A percentile compares a stretch with the other conserved stretches of the same genome.
These are phyloP conservation scores for Cyanocitta stelleri DNA, from an alignment of 2,113 vertebrate species.

Conservation along the genomic window DNA sequence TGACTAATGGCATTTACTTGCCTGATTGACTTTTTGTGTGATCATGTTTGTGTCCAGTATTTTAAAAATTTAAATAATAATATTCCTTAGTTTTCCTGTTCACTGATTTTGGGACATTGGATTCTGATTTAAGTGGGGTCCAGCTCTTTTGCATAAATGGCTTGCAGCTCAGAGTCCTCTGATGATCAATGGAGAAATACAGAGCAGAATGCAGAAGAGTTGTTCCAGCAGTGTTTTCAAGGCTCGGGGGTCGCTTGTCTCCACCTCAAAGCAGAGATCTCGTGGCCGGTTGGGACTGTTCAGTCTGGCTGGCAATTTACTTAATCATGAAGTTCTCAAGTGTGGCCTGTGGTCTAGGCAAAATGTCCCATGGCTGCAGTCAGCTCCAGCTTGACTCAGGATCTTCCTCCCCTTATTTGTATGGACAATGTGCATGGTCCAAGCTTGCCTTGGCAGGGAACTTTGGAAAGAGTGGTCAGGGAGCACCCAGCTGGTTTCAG, in stretches of 20 bases:
- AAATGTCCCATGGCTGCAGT: background rate
- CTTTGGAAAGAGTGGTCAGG: too few relatives aligned
- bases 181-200: background rate
- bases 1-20: background rate
- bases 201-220: background rate
- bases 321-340: background rate
- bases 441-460: background rate
- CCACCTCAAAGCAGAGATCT: background rate
- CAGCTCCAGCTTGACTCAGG: background rate
- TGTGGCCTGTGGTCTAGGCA: background rate
- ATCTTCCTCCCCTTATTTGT: fast-evolving
- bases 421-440: background rate
- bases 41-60: background rate
- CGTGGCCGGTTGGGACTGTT: background rate
- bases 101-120: background rate
- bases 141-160: background rate
- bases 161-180: background rate
- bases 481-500: background rate
- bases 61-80: background rate
- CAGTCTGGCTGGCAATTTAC: background rate
- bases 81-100: background rate
- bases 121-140: background rate
- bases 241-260: background rate
- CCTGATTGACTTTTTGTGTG: background rate
- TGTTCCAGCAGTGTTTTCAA: background rate